Evolutionary conservation across 2,797 vertebrate species (phyloP).

Genomic region (Etheostoma nigrum): DNA sequence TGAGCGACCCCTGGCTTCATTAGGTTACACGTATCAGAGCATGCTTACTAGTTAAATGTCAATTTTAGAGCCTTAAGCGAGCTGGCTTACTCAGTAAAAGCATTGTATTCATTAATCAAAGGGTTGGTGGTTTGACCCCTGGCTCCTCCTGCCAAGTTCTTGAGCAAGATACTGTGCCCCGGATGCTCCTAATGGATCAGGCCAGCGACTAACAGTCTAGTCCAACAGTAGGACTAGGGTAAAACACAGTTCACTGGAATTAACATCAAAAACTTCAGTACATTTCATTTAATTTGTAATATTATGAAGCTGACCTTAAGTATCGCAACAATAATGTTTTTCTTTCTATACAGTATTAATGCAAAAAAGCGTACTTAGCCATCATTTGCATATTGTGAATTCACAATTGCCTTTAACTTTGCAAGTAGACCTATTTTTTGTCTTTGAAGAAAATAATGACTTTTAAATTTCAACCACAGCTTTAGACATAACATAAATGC

Average conservation of each 20-base stretch:
- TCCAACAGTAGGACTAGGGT: slow-evolving; percentile 21
- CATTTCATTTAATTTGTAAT: neutral
- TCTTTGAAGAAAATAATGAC: slow-evolving; percentile 25
- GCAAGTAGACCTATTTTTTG: neutral
- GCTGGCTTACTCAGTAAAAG: neutral
- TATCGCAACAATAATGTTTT: neutral
- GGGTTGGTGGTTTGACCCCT: slow-evolving; percentile 31
- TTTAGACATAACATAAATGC: slow-evolving; percentile 30
- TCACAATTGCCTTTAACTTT: neutral
- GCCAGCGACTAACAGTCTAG: neutral
- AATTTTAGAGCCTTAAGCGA: neutral
- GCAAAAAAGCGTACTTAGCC: neutral
- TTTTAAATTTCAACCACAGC: slow-evolving; percentile 40
- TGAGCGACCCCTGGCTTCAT: neutral
- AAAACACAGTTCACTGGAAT: slow-evolving; percentile 26
- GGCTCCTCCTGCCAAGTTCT: neutral
- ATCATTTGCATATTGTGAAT: neutral
- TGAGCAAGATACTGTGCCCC: neutral
- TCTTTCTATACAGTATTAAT: neutral
- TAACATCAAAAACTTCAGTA: neutral
- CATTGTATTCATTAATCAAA: neutral
- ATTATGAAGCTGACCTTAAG: neutral
- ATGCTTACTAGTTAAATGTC: neutral
- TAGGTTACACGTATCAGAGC: neutral
- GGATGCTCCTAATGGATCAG: neutral